Evolutionary conservation across 35 echinoderm and acorn worm species (phyloP), one percentile per base, ranked within the genome.

Genomic region (Apostichopus californicus): DNA sequence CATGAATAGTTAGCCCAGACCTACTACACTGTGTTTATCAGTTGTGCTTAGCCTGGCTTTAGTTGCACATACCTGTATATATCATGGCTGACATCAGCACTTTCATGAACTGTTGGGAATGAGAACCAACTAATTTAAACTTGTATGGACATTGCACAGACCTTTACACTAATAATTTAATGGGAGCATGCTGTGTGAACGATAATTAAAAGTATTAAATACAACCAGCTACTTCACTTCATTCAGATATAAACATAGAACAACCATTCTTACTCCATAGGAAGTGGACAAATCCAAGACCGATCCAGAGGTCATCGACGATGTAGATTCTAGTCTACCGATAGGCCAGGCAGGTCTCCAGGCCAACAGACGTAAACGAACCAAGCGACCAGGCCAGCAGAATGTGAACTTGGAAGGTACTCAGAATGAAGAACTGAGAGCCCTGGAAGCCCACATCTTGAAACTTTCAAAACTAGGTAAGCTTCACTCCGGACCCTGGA

Each of bases 361-460:
- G 23, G 86, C 61, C 46, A 89, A 89, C 64, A 86, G 66, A 18
- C 94, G 93, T 80, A 98, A 94, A 61, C 86, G 80, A 21, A 73
- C 72, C 15, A 86, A 83, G 17, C 89, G 86, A 77, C 90, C 83
- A 18, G 52, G 75, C 13, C 94, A 92, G 10, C 94, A 95, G 15
- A 81, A 64, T 80, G 80, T 26, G 24, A 91, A 14, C 91, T 91
- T 54, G 58, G 97, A 99, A 75, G 95, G 95, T 8, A 92, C 94
- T 5, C 91, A 99, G 89, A 99, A 99, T 93, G 97, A 98, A 77
- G 97, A 96, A 81, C 93, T 98, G 15, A 96, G 97, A 12, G 97
- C 95, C 9, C 91, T 96, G 28, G 97, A 98, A 80, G 97, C 94
- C 10, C 97, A 98, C 82, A 98, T 98, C 91, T 53, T 98, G 20